phyloP scores from a whole-genome alignment of 2,888 invertebrate genomes.

The Xestia c-nigrum region DNA sequence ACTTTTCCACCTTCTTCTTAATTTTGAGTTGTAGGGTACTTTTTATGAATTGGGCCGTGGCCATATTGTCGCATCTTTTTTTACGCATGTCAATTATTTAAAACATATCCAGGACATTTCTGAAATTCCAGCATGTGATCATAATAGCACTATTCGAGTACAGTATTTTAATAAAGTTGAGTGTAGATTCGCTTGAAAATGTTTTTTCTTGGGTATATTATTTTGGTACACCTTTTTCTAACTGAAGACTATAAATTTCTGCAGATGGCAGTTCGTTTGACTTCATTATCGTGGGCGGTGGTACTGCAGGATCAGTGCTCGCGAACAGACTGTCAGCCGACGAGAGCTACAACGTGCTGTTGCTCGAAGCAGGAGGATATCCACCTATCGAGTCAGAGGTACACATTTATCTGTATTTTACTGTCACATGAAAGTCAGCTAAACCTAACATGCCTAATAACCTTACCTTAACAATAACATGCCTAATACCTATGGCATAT shows the following conservation, averaged over 20 bases:
- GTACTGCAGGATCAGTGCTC: constrained; percentile 40
- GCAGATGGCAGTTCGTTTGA: constrained; percentile 18
- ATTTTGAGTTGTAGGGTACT: background rate
- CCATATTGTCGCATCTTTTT: background rate
- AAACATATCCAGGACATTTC: background rate
- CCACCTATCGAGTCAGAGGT: constrained; percentile 32
- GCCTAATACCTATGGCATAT: background rate
- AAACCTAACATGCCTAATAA: too few species aligned
- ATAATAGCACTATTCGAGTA: background rate
- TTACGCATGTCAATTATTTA: background rate
- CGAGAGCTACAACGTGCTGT: background rate
- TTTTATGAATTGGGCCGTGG: background rate
- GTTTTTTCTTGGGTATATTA: too few species aligned
- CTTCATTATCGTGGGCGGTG: constrained; percentile 18
- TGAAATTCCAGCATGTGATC: background rate
- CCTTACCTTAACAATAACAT: too few species aligned
- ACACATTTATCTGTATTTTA: background rate
- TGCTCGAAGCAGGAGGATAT: constrained; percentile 27
- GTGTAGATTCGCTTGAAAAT: background rate
- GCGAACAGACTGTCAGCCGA: constrained; percentile 26
- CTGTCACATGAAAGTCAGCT: background rate
- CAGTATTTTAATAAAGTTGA: background rate
- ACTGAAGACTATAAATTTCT: background rate
- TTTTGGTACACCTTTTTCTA: too few species aligned
- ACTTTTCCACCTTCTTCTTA: background rate